Evolutionary conservation across 2,797 vertebrate species (phyloP), one percentile per base, ranked within the genome.

Genomic region (Botia kubotai): DNA sequence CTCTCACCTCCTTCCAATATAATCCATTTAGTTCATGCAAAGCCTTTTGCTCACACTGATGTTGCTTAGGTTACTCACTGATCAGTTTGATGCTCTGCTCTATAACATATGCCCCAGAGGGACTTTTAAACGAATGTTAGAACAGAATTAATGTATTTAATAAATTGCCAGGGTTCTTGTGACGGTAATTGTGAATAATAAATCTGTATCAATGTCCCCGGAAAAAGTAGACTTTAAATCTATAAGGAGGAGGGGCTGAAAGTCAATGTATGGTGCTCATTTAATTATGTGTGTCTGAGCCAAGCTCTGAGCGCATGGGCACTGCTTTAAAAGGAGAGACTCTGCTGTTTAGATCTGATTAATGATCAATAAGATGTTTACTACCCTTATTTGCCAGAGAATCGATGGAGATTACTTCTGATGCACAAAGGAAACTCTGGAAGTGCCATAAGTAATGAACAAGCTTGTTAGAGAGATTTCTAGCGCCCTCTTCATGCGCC

Each of bases 221-320:
- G 72, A 75, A 72, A 23, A 72, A 72, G 50, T 19, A 23, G 16
- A 33, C 69, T 67, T 73, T 55, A 72, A 80, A 74, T 82, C 76
- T 43, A 57, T 63, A 36, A 33, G 46, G 46, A 82, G 81, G 68
- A 77, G 65, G 69, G 77, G 17, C 33, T 77, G 63, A 50, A 80
- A 85, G 93, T 93, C 92, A 86, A 92, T 93, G 87, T 33, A 87
- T 81, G 89, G 87, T 87, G 84, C 86, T 92, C 86, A 90, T 92
- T 93, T 91, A 89, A 93, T 94, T 92, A 90, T 82, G 76, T 85
- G 77, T 85, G 82, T 79, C 82, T 84, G 85, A 78, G 82, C 82
- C 90, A 88, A 89, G 89, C 91, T 83, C 79, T 84, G 83, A 90
- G 91, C 90, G 85, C 85, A 84, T 43, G 69, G 68, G 86, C 89